phyloP scores from a whole-genome alignment of 2,113 vertebrate species.

The Poeciliopsis retropinna region DNA sequence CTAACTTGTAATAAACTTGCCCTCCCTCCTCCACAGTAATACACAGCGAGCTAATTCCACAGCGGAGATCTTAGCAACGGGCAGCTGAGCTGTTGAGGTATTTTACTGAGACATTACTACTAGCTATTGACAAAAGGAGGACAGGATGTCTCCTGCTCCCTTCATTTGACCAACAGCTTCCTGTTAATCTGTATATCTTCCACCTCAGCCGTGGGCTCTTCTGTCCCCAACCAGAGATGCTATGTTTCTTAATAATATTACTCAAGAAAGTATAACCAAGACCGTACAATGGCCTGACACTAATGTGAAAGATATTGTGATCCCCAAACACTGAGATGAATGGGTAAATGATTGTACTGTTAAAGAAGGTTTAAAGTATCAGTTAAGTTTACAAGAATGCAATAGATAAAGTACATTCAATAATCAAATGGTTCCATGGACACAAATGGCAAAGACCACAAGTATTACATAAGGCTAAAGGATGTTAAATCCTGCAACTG shows the following conservation, averaged over 20 bases:
- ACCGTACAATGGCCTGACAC: background rate
- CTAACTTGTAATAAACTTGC: constrained; percentile 76
- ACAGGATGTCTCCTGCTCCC: too few species aligned
- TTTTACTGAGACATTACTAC: constrained; percentile 36
- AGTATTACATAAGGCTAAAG: constrained; percentile 56
- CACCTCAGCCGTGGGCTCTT: too few species aligned
- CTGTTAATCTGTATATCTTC: too few species aligned
- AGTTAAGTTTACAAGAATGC: too few species aligned
- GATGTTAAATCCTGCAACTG: constrained; percentile 50
- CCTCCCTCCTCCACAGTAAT: constrained; percentile 76
- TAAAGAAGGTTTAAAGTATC: too few species aligned
- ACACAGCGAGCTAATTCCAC: constrained; percentile 50
- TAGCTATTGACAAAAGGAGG: constrained; percentile 12
- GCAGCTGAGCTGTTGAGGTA: constrained; percentile 54
- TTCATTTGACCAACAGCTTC: too few species aligned
- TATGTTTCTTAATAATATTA: too few species aligned
- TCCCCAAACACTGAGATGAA: too few species aligned
- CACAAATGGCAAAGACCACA: constrained; percentile 4
- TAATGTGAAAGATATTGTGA: too few species aligned
- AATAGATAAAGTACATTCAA: background rate
- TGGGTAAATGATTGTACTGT: too few species aligned
- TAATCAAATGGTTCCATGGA: constrained; percentile 14
- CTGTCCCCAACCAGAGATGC: too few species aligned
- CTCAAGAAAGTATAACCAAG: background rate
- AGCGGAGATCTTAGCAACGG: constrained; percentile 65